phyloP scores from a whole-genome alignment of 2,113 vertebrate genomes.

The Podarcis raffonei region DNA sequence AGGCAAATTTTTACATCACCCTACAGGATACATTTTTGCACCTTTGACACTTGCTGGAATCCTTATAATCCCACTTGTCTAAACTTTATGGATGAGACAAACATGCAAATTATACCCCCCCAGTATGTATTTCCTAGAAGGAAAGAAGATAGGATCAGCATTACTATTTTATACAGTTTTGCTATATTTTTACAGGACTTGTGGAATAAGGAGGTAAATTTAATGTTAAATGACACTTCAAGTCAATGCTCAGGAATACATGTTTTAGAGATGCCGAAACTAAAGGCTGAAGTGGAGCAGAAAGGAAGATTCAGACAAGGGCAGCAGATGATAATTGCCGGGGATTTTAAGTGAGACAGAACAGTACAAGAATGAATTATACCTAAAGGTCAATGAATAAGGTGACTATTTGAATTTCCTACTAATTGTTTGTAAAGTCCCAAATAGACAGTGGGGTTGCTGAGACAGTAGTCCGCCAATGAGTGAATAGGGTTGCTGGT shows the following conservation, averaged over 20 bases:
- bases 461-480: neutral
- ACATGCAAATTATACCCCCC: neutral
- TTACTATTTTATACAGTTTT: conserved; percentile 27
- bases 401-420: neutral
- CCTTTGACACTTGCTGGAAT: neutral
- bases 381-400: neutral
- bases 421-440: neutral
- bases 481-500: conserved; percentile 49
- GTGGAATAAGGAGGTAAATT: neutral
- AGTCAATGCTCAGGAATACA: neutral
- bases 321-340: neutral
- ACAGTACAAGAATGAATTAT: neutral
- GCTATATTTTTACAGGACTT: conserved; percentile 14
- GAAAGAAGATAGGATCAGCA: conserved; percentile 18
- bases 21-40: neutral
- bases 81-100: neutral
- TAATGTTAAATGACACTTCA: neutral
- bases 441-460: neutral
- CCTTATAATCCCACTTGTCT: neutral
- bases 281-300: too few species aligned
- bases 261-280: neutral
- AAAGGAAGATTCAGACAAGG: neutral
- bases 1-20: neutral
- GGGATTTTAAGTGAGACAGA: neutral
- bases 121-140: conserved; percentile 17